Conservation (phyloP, 2,888 invertebrate genomes). For the Pyralis farinalis region DNA sequence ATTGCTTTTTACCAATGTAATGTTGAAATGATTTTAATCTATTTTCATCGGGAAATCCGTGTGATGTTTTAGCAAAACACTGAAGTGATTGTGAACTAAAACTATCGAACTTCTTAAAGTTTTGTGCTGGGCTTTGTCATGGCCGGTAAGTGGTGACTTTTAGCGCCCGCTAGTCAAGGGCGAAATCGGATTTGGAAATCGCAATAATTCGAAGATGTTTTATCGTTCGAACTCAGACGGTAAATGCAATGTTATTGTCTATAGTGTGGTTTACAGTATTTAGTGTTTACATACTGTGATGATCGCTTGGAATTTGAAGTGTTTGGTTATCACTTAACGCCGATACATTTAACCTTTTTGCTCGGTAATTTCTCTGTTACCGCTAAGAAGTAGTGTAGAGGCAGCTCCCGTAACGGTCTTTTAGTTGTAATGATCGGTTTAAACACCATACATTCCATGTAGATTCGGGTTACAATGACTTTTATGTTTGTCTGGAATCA, state of each 20-base stretch:
- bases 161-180: slow-evolving; percentile 80
- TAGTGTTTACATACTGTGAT: slow-evolving; percentile 70
- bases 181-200: slow-evolving; percentile 80
- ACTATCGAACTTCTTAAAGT: slow-evolving; percentile 77
- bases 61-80: slow-evolving; percentile 78
- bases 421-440: slow-evolving; percentile 21
- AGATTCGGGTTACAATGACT: slow-evolving; percentile 32
- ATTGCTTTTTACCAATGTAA: slow-evolving; percentile 80
- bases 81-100: slow-evolving; percentile 76
- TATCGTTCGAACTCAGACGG: slow-evolving; percentile 82
- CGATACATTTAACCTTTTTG: slow-evolving; percentile 68
- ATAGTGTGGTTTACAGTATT: slow-evolving; percentile 74
- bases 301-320: slow-evolving; percentile 63
- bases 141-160: slow-evolving; percentile 89
- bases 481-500: slow-evolving; percentile 51
- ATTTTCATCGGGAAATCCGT: slow-evolving; percentile 80
- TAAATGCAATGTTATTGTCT: slow-evolving; percentile 80
- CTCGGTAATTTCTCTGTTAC: slow-evolving; percentile 49
- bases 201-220: slow-evolving; percentile 81
- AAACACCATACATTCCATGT: slow-evolving; percentile 25
- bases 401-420: slow-evolving; percentile 58
- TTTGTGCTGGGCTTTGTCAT: slow-evolving; percentile 86
- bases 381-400: slow-evolving; percentile 43
- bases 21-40: slow-evolving; percentile 82
- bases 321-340: slow-evolving; percentile 70